A percentile compares a stretch with the other conserved stretches of the same genome.
Evolutionary conservation across 2,797 vertebrate genomes (phyloP).

Genomic region (Malurus splendens): DNA sequence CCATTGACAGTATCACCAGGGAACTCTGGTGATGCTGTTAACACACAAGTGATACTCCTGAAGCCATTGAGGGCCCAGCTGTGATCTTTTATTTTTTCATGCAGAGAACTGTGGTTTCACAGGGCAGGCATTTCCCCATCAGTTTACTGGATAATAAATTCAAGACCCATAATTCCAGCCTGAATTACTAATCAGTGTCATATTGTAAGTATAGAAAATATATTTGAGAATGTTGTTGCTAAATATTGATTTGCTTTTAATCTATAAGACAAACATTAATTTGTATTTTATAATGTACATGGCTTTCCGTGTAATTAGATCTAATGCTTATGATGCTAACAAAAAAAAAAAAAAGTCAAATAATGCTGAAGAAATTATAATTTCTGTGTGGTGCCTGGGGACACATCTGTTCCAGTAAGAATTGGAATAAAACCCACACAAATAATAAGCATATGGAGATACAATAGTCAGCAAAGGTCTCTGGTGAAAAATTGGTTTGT

Average conservation of each 20-base stretch:
- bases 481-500: neutral
- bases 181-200: neutral
- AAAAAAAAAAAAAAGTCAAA: neutral
- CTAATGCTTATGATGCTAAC: neutral
- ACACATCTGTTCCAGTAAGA: neutral
- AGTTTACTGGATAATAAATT: neutral
- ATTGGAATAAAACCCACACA: neutral
- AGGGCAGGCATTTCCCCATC: neutral
- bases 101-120: neutral
- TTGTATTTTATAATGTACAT: neutral
- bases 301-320: neutral
- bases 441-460: neutral
- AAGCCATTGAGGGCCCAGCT: neutral
- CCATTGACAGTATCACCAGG: neutral
- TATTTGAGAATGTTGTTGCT: neutral
- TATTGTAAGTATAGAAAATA: neutral
- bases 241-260: conserved; percentile 6
- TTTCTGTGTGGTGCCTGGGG: neutral
- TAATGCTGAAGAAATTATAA: neutral
- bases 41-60: neutral
- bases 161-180: neutral
- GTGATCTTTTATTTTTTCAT: neutral
- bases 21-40: neutral
- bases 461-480: neutral
- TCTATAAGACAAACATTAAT: neutral